phyloP scores from a whole-genome alignment of 2,797 vertebrate genomes.

The Sebastolobus altivelis region DNA sequence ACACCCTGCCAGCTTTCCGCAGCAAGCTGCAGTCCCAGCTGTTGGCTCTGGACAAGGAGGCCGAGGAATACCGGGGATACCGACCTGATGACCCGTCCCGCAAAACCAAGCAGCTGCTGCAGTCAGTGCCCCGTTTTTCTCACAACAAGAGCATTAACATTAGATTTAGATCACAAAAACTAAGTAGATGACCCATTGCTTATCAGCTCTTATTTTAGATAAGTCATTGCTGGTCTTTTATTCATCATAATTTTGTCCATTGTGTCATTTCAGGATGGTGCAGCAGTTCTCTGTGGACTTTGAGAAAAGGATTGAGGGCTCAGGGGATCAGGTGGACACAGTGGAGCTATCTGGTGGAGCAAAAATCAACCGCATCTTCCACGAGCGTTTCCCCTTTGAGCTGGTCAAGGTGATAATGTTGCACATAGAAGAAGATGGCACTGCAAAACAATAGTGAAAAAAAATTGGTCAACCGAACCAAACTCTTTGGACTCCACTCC shows the following conservation, averaged over 20 bases:
- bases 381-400: slow-evolving; percentile 97
- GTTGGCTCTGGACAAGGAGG: slow-evolving; percentile 94
- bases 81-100: slow-evolving; percentile 94
- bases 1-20: slow-evolving; percentile 93
- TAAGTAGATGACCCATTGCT: neutral
- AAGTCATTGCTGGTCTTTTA: neutral
- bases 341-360: slow-evolving; percentile 96
- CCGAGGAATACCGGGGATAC: slow-evolving; percentile 94
- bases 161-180: slow-evolving; percentile 7
- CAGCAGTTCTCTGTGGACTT: slow-evolving; percentile 98
- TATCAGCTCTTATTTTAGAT: neutral
- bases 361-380: slow-evolving; percentile 98
- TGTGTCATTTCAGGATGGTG: slow-evolving; percentile 89
- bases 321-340: slow-evolving; percentile 96
- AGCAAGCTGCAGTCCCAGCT: slow-evolving; percentile 95
- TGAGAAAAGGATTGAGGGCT: slow-evolving; percentile 97
- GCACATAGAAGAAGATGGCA: neutral
- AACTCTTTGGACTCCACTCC: too few relatives aligned
- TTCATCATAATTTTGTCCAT: neutral
- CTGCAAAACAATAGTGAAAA: neutral
- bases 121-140: slow-evolving; percentile 86
- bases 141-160: slow-evolving; percentile 35
- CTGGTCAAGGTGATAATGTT: slow-evolving; percentile 91
- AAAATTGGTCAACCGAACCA: neutral
- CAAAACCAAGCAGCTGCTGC: slow-evolving; percentile 95